Evolutionary conservation across 1,140 invertebrate species (phyloP), one percentile per base, ranked within the genome.

Genomic region (Monomorium pharaonis): DNA sequence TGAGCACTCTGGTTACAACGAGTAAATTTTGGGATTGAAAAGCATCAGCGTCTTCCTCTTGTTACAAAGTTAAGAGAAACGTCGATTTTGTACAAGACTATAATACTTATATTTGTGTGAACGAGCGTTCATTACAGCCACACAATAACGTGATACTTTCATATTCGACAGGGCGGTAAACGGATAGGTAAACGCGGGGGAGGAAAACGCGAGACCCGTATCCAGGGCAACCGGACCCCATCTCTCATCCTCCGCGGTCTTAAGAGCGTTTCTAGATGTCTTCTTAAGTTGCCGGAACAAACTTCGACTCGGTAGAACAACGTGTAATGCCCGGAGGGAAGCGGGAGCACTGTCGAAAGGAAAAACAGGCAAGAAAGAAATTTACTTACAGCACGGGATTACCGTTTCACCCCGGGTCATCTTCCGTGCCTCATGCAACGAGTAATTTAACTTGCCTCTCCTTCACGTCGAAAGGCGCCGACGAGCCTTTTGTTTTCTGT

Each of bases 211-310:
- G 89, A 91, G 86, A 91, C 75, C 14, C 86, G 91, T 92, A 90
- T 91, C 90, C 91, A 92, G 91, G 91, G 92, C 89, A 92, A 92
- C 92, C 90, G 87, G 89, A 92, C 92, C 92, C 92, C 84, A 92
- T 85, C 81, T 85, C 81, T 81, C 87, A 80, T 85, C 84, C 86
- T 87, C 30, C 77, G 30, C 44, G 58, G 84, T 86, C 70, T 87
- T 76, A 83, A 90, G 91, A 92, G 76, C 91, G 86, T 89, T 92
- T 92, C 92, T 91, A 84, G 89, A 92, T 92, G 91, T 91, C 92
- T 92, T 91, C 91, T 91, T 89, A 92, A 92, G 91, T 92, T 92
- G 88, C 86, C 85, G 89, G 86, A 92, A 92, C 92, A 92, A 92
- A 92, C 88, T 92, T 92, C 78, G 86, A 90, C 87, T 77, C 74